Evolutionary conservation across 2,113 vertebrate species (phyloP).

Genomic region (Rhinichthys klamathensis): DNA sequence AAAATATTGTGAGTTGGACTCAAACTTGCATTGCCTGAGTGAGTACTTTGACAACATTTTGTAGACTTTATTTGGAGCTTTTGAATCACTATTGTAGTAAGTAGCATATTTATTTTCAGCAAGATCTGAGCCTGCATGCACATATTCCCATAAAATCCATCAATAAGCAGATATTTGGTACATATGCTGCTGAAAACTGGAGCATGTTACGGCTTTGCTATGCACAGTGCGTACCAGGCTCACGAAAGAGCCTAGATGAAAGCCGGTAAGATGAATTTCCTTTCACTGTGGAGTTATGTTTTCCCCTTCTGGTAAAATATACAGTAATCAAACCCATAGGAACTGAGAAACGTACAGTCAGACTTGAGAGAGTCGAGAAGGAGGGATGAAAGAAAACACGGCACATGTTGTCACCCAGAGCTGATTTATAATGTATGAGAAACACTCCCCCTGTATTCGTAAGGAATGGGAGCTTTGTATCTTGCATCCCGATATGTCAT

Average conservation of each 20-base stretch:
- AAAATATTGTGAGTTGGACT: neutral
- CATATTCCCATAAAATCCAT: neutral
- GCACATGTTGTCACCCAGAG: constrained; percentile 38
- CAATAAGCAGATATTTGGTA: neutral
- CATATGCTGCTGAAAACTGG: neutral
- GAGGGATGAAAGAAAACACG: constrained; percentile 44
- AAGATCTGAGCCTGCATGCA: neutral
- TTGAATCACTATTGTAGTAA: neutral
- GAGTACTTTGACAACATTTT: constrained; percentile 5
- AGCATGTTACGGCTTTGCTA: neutral
- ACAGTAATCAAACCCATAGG: constrained; percentile 52
- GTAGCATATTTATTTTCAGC: neutral
- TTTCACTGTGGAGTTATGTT: constrained; percentile 37
- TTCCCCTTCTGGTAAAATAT: constrained; percentile 51
- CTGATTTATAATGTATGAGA: constrained; percentile 62
- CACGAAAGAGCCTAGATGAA: constrained; percentile 31
- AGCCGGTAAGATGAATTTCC: constrained; percentile 47
- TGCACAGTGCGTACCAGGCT: neutral
- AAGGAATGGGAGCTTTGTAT: neutral
- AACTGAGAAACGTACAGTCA: constrained; percentile 12
- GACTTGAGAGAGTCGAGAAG: constrained; percentile 17
- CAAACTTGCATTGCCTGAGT: neutral
- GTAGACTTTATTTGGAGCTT: neutral
- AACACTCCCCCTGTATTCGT: constrained; percentile 30
- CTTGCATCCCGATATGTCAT: constrained; percentile 5